A percentile compares a stretch with the other conserved stretches of the same genome.
phyloP scores from a whole-genome alignment of 2,113 vertebrate species.

The Microtus montanus region DNA sequence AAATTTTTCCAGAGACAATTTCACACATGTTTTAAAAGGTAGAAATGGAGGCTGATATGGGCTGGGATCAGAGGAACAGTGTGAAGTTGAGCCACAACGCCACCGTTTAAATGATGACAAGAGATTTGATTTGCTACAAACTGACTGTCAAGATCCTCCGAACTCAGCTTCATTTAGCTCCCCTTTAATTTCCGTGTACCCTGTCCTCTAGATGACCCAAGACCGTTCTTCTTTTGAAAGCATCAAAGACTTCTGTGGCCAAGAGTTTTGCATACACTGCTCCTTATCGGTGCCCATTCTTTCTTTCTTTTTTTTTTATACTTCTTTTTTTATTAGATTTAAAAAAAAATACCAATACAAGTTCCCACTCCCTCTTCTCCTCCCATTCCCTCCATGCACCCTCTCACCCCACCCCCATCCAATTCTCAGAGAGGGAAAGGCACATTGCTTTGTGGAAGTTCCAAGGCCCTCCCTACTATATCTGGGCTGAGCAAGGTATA shows the following conservation, averaged over 20 bases:
- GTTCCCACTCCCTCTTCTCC: too few species aligned
- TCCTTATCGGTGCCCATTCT: neutral
- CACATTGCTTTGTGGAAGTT: too few species aligned
- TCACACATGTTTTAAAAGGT: conserved; percentile 21
- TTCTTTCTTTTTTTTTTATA: neutral
- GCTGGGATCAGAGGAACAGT: neutral
- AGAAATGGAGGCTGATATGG: neutral
- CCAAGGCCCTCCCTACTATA: too few species aligned
- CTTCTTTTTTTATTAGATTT: too few species aligned
- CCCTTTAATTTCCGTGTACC: neutral
- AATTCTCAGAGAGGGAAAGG: too few species aligned
- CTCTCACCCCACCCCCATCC: too few species aligned
- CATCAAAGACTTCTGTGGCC: neutral
- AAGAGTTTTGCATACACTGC: neutral
- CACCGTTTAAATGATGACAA: neutral
- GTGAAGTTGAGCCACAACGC: neutral
- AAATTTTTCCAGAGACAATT: neutral
- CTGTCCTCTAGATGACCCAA: neutral
- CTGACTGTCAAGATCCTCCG: neutral
- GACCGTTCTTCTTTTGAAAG: neutral
- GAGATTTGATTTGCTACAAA: neutral
- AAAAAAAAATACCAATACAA: too few species aligned
- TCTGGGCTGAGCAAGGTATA: too few species aligned
- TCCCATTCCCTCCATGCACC: too few species aligned
- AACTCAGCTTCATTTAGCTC: neutral